These are phyloP conservation scores for Teleopsis dalmanni DNA, from an alignment of 1,140 invertebrate species.

Conservation along the genomic window DNA sequence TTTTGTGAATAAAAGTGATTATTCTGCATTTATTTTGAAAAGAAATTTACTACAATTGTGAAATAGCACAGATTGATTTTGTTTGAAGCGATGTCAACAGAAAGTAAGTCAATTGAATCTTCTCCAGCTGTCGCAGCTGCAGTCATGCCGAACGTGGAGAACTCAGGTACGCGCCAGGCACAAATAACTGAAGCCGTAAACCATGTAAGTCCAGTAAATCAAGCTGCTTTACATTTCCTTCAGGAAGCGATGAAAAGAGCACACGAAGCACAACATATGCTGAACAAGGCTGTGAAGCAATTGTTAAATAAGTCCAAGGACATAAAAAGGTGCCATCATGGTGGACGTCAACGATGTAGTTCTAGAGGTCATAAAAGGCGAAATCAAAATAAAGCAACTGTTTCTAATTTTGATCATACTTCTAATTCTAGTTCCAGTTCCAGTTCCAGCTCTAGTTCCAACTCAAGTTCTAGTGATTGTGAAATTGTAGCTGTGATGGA, in stretches of 20 bases:
- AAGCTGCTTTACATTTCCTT: not conserved
- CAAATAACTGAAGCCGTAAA: not conserved
- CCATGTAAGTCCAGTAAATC: too few species aligned
- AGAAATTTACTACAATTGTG: too few species aligned
- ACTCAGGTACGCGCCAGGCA: not conserved
- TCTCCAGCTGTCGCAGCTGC: not conserved
- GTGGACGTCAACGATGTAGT: not conserved
- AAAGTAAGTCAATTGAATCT: constrained; percentile 17
- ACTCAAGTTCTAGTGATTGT: constrained; percentile 13
- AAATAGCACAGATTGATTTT: constrained; percentile 1
- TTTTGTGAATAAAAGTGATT: too few species aligned
- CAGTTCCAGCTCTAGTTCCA: constrained; percentile 12
- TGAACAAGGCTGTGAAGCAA: constrained; percentile 19
- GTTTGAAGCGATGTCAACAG: not conserved
- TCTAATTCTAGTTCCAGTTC: constrained; percentile 7
- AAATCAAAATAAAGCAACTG: constrained; percentile 12
- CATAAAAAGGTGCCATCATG: constrained; percentile 8
- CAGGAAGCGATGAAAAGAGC: constrained; percentile 27
- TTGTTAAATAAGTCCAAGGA: constrained; percentile 20
- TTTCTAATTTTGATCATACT: constrained; percentile 14
- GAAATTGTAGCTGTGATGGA: not conserved
- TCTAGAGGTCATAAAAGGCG: constrained; percentile 18
- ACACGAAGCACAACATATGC: constrained; percentile 22
- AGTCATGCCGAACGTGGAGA: not conserved
- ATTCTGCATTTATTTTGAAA: too few species aligned